Evolutionary conservation across 2,797 vertebrate species (phyloP), one percentile per base, ranked within the genome.

Genomic region (Rallus crepitans): DNA sequence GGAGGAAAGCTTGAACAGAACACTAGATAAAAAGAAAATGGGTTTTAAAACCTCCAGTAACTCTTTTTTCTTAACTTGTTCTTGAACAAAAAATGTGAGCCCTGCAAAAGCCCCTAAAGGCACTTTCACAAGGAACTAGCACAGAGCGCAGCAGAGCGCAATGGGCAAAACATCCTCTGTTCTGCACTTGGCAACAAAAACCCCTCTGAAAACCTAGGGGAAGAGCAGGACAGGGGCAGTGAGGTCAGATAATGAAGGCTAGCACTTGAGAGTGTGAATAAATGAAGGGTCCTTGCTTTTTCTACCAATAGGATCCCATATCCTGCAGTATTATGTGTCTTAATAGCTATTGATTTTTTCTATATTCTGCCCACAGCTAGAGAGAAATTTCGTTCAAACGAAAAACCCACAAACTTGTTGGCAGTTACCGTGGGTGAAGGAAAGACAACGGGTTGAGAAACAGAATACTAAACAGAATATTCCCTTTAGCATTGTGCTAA

Each of bases 21-120:
- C 48, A 40, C 72, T 71, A 96, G 96, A 96, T 96, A 96, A 96
- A 96, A 95, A 97, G 89, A 94, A 97, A 97, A 96, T 94, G 66
- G 87, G 82, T 95, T 95, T 96, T 90, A 97, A 97, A 97, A 97
- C 82, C 96, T 94, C 72, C 89, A 93, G 87, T 93, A 96, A 93
- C 92, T 92, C 90, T 92, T 91, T 93, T 94, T 92, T 95, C 90
- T 90, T 65, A 91, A 89, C 93, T 92, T 95, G 88, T 89, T 95
- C 93, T 95, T 75, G 90, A 96, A 95, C 92, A 93, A 94, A 94
- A 94, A 94, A 75, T 48, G n/a, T 19, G 59, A 93, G 92, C 56
- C 71, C 60, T 80, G 68, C 64, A 73, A 94, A 95, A 89, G 80
- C 69, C 91, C 81, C 96, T 82, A 81, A 70, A 95, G 92, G 75